phyloP scores from a whole-genome alignment of 1,140 invertebrate species.

The Calliopsis andreniformis region DNA sequence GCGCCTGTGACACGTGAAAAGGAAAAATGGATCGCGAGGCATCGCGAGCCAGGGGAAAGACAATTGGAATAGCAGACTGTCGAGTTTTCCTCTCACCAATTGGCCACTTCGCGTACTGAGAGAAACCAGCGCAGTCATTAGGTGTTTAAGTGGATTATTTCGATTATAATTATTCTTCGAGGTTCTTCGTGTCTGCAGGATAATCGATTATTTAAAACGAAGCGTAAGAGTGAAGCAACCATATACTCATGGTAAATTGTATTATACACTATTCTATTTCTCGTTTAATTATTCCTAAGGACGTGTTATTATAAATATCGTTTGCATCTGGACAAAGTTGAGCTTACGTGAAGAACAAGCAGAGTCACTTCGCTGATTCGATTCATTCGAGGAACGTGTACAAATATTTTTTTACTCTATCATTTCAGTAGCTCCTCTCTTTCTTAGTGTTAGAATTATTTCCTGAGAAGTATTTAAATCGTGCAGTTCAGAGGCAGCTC shows the following conservation, averaged over 20 bases:
- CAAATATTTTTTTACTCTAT: conserved; percentile 17
- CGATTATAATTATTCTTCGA: background rate
- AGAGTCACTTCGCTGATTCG: background rate
- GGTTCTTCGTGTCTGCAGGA: background rate
- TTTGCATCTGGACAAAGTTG: background rate
- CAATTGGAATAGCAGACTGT: conserved; percentile 5
- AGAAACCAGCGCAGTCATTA: conserved; percentile 49
- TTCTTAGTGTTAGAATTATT: no score
- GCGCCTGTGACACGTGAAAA: conserved; percentile 31
- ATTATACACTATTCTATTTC: conserved; percentile 1
- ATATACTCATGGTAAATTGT: background rate
- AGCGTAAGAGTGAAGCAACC: background rate
- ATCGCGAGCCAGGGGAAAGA: conserved; percentile 5
- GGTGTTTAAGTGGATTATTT: conserved; percentile 13
- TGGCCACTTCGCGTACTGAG: conserved; percentile 52
- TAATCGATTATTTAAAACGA: background rate
- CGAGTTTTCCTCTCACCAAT: conserved; percentile 35
- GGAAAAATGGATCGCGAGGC: background rate
- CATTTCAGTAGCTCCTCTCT: no score
- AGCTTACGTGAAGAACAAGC: no score
- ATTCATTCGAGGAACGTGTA: conserved; percentile 2
- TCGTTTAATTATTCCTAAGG: conserved; percentile 29
- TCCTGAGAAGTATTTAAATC: background rate
- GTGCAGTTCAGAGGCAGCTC: conserved; percentile 12
- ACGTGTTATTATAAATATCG: no score